These are phyloP conservation scores for Platorchestia sp. DNA, from an alignment of 1,140 invertebrate genomes.

Conservation along the genomic window DNA sequence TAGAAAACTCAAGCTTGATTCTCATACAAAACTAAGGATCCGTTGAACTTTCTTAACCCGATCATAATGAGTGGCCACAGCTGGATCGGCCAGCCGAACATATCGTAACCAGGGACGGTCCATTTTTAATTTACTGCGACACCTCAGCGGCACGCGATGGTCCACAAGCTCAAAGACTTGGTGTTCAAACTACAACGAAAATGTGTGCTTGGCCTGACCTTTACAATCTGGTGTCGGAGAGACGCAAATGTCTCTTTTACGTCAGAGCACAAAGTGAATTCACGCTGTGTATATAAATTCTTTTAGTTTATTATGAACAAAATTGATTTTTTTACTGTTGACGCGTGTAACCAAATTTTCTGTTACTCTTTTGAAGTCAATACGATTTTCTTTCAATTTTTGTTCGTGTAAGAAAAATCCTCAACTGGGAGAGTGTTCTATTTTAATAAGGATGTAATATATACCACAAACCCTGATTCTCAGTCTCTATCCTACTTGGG, in stretches of 20 bases:
- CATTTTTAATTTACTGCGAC: neutral
- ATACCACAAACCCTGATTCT: conserved; percentile 3
- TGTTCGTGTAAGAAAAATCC: conserved; percentile 18
- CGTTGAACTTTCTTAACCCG: neutral
- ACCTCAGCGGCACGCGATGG: neutral
- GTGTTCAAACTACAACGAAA: neutral
- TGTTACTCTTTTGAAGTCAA: neutral
- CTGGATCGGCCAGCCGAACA: neutral
- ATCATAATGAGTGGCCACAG: neutral
- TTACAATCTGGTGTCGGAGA: neutral
- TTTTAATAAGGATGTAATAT: conserved; percentile 55
- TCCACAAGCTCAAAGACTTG: neutral
- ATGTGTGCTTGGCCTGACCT: neutral
- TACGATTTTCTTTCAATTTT: neutral
- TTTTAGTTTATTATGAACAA: neutral
- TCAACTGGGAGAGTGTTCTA: conserved; percentile 35
- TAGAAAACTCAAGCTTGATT: neutral
- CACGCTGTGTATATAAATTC: neutral
- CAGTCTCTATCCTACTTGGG: neutral
- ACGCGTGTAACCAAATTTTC: neutral
- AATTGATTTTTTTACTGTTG: neutral
- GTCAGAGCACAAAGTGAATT: neutral
- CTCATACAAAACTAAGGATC: neutral
- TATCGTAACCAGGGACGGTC: neutral
- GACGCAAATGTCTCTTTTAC: neutral